phyloP scores from a whole-genome alignment of 1,140 invertebrate species.

The Maconellicoccus hirsutus region DNA sequence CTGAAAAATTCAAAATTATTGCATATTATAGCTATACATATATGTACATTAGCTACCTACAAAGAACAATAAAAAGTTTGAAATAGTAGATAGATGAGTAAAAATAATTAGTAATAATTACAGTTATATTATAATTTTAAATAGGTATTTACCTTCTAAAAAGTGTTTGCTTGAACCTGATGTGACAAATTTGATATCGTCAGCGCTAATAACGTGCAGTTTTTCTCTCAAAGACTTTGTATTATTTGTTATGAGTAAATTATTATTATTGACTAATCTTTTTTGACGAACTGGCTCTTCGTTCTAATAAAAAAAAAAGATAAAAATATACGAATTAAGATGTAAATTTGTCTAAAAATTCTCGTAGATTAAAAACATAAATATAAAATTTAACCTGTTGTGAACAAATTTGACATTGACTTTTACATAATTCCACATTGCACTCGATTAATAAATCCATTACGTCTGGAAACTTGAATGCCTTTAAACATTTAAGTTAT shows the following conservation, averaged over 20 bases:
- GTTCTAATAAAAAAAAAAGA: not conserved
- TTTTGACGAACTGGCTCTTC: not conserved
- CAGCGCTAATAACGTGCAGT: not conserved
- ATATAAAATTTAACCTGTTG: not conserved
- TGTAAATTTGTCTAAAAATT: not conserved
- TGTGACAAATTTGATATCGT: not conserved
- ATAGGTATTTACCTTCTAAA: not conserved
- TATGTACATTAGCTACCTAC: too few species aligned
- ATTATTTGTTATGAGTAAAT: not conserved
- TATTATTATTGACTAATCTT: not conserved
- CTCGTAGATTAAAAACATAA: not conserved
- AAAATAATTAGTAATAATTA: too few species aligned
- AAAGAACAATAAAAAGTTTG: too few species aligned
- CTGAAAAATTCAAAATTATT: not conserved
- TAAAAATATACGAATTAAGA: not conserved
- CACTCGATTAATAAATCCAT: constrained; percentile 77
- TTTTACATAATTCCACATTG: constrained; percentile 72
- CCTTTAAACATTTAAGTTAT: constrained; percentile 35
- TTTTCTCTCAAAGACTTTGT: constrained; percentile 6
- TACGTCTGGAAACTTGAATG: constrained; percentile 78
- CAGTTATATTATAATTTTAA: not conserved
- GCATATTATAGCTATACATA: too few species aligned
- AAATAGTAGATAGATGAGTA: too few species aligned
- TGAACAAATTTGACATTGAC: constrained; percentile 55
- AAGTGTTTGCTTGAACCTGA: not conserved